Base-by-base conservation (phyloP, 1,140 invertebrate species). In the Penaeus vannamei region DNA sequence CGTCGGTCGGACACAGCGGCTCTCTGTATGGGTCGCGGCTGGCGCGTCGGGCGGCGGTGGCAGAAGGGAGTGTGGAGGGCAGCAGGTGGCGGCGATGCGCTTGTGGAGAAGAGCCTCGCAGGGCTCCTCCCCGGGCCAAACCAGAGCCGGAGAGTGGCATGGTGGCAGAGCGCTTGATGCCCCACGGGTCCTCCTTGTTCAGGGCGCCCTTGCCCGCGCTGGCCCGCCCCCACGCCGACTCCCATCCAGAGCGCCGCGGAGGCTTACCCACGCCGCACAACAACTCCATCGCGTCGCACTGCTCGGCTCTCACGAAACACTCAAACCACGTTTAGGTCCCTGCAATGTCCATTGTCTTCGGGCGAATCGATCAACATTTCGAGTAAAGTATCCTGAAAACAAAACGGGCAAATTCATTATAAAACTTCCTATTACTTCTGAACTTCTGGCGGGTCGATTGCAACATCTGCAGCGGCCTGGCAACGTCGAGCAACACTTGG, bases 101-200 rank as follows among this genome's bases (percentile, higher is more conserved):
- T 19, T 62, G 84, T 20, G 62, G 66, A 14, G 62, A 85, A n/a
- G 53, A 26, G 59, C 17, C 85, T 62, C 60, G 53, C 5, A 22
- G 72, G 69, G 53, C 17, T 53, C 53, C 53, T 7, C 53, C 53
- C 12, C 53, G 53, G 53, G 53, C 53, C 53, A 53, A 53, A 72
- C 19, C 53, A 36, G 46, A 12, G 5, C 72, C 59, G 22, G 69
- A 42, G n/a, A 72, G 26, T 61, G 85, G 85, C 77, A 87, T 61
- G 23, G 85, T 87, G 85, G 85, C 85, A 10, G 76, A 87, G n/a
- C 85, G 59, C 60, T 76, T 80, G 61, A 80, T 66, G 76, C 85
- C 23, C 20, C 26, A n/a, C 72, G 32, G 46, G 36, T 53, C 59
- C 5, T 23, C 76, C 77, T 66, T 81, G 36, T 14, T 62, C 2